Percentiles rank a stretch among this genome's conserved stretches.
phyloP scores from a whole-genome alignment of 2,888 invertebrate genomes.

The Ceratothoa steindachneri region DNA sequence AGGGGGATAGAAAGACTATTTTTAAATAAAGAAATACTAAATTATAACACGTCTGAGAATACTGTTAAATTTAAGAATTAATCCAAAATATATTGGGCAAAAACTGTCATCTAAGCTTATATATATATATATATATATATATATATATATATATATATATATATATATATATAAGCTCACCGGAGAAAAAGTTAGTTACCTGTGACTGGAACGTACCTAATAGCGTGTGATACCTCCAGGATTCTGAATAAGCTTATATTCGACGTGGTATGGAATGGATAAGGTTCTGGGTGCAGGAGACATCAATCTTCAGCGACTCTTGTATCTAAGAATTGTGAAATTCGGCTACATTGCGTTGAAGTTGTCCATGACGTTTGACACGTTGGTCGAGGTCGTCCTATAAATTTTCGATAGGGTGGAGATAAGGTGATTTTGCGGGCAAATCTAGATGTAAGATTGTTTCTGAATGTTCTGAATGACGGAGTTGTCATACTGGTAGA shows the following conservation, averaged over 20 bases:
- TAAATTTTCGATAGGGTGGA: neutral
- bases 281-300: neutral
- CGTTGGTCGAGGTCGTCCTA: neutral
- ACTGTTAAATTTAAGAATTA: too few species aligned
- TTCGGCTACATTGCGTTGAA: neutral
- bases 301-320: neutral
- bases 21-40: too few species aligned
- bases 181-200: too few species aligned
- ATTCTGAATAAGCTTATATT: neutral
- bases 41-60: too few species aligned
- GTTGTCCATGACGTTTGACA: neutral
- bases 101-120: too few species aligned
- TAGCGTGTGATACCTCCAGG: neutral
- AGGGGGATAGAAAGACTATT: too few species aligned
- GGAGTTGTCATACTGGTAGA: too few species aligned
- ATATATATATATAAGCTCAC: too few species aligned
- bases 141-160: too few species aligned
- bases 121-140: too few species aligned
- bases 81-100: too few species aligned
- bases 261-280: neutral
- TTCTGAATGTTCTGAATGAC: neutral
- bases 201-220: neutral
- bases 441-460: neutral
- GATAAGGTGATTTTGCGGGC: neutral
- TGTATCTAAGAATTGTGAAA: neutral